These are phyloP conservation scores for Epinotia brunnichana DNA, from an alignment of 2,888 invertebrate species.

Conservation along the genomic window DNA sequence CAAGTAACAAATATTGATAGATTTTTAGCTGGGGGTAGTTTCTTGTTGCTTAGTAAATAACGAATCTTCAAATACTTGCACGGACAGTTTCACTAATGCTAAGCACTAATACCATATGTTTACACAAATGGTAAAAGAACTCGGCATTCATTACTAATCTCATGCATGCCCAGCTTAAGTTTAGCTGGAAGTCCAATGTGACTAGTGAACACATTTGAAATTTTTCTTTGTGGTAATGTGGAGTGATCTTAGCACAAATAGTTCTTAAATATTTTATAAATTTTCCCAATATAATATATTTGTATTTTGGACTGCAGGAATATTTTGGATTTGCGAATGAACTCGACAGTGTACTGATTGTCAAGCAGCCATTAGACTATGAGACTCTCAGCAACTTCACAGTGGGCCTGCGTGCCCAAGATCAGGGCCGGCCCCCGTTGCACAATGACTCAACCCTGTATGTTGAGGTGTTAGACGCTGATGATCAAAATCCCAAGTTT, in stretches of 20 bases:
- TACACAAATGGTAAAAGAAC: neutral
- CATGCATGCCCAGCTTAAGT: neutral
- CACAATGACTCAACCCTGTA: slow-evolving; percentile 89
- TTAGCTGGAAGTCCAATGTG: neutral
- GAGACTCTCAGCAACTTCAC: slow-evolving; percentile 91
- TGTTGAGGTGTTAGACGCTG: slow-evolving; percentile 92
- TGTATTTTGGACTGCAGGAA: slow-evolving; percentile 78
- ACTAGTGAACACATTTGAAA: neutral
- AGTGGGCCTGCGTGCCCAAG: slow-evolving; percentile 88
- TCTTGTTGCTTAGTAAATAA: too few species aligned
- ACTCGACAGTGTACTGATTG: slow-evolving; percentile 91
- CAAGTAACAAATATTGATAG: too few species aligned
- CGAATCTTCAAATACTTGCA: too few species aligned
- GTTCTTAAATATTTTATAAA: neutral
- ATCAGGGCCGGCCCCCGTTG: slow-evolving; percentile 92
- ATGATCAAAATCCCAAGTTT: slow-evolving; percentile 95
- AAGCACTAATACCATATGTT: too few species aligned
- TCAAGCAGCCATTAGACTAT: slow-evolving; percentile 92
- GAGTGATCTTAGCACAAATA: neutral
- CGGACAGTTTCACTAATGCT: too few species aligned
- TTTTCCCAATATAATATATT: neutral
- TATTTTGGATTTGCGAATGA: slow-evolving; percentile 93
- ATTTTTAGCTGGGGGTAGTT: too few species aligned
- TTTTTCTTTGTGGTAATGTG: neutral
- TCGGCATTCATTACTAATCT: neutral